A percentile compares a stretch with the other conserved stretches of the same genome.
phyloP scores from a whole-genome alignment of 2,113 vertebrate species.

The Engraulis encrasicolus region DNA sequence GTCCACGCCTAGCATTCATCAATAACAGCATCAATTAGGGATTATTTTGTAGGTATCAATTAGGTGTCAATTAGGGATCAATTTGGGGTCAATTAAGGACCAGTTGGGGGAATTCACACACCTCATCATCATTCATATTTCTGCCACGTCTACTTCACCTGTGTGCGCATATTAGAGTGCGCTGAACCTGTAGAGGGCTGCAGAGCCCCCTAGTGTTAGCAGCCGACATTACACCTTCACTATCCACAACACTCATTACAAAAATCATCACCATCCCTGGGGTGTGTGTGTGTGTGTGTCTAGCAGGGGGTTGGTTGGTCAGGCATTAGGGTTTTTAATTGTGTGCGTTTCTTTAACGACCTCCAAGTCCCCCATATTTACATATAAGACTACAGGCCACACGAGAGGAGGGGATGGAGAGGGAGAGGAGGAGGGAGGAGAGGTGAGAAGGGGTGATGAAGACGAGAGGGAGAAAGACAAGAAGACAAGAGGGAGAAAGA shows the following conservation, averaged over 20 bases:
- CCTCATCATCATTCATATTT: too few species aligned
- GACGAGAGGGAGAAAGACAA: not conserved
- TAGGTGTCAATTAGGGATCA: too few species aligned
- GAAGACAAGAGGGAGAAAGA: not conserved
- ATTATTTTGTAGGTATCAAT: too few species aligned
- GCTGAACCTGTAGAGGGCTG: not conserved
- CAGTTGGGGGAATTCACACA: too few species aligned
- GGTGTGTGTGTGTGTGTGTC: too few species aligned
- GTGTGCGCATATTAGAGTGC: not conserved
- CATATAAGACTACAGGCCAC: not conserved
- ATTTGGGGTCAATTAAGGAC: too few species aligned
- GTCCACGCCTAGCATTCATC: not conserved
- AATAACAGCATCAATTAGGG: not conserved
- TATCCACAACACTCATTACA: not conserved
- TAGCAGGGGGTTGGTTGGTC: constrained; percentile 26
- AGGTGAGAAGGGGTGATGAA: not conserved
- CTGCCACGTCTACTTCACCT: not conserved
- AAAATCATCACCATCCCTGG: not conserved
- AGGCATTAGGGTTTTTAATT: constrained; percentile 55
- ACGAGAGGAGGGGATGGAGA: constrained; percentile 2
- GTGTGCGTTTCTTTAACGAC: constrained; percentile 60
- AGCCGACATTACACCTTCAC: not conserved
- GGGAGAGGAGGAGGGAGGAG: not conserved
- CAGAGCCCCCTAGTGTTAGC: not conserved
- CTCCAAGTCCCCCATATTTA: not conserved